Conservation (phyloP, 2,888 invertebrate species). For the Cerceris ruficornis region DNA sequence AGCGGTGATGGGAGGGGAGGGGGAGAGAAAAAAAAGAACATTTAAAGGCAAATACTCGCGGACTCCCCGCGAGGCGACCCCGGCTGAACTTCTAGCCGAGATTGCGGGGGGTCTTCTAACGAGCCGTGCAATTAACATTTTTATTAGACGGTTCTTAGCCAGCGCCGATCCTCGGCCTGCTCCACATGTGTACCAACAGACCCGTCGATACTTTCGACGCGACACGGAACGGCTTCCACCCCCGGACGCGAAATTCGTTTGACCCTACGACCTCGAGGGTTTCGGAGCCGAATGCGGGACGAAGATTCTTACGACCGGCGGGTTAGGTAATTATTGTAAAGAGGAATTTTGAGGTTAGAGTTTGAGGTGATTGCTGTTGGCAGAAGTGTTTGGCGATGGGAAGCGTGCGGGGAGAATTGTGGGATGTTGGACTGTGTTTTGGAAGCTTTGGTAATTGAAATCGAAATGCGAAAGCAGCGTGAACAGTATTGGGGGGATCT, state of each 20-base stretch:
- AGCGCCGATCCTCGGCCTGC: conserved; percentile 54
- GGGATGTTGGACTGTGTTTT: too few relatives aligned
- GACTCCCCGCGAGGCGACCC: conserved; percentile 80
- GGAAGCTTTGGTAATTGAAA: too few relatives aligned
- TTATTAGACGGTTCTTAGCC: conserved; percentile 75
- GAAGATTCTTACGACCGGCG: too few relatives aligned
- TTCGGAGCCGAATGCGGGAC: not conserved
- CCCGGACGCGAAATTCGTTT: conserved; percentile 52
- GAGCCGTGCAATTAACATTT: conserved; percentile 81
- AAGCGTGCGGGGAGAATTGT: too few relatives aligned
- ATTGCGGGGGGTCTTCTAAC: conserved; percentile 80
- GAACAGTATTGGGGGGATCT: too few relatives aligned
- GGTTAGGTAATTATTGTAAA: too few relatives aligned
- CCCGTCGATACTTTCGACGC: conserved; percentile 51
- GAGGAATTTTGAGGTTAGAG: too few relatives aligned
- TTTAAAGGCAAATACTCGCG: conserved; percentile 76
- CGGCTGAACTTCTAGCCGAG: conserved; percentile 78
- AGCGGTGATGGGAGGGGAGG: conserved; percentile 11
- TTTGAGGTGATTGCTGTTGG: too few relatives aligned
- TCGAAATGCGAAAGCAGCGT: too few relatives aligned
- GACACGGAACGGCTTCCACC: conserved; percentile 55
- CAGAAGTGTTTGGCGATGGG: too few relatives aligned
- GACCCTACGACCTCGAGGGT: conserved; percentile 1
- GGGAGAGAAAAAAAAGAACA: conserved; percentile 46
- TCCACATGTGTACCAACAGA: conserved; percentile 62